Evolutionary conservation across 2,113 vertebrate genomes (phyloP).

Genomic region (Vireo altiloquus): DNA sequence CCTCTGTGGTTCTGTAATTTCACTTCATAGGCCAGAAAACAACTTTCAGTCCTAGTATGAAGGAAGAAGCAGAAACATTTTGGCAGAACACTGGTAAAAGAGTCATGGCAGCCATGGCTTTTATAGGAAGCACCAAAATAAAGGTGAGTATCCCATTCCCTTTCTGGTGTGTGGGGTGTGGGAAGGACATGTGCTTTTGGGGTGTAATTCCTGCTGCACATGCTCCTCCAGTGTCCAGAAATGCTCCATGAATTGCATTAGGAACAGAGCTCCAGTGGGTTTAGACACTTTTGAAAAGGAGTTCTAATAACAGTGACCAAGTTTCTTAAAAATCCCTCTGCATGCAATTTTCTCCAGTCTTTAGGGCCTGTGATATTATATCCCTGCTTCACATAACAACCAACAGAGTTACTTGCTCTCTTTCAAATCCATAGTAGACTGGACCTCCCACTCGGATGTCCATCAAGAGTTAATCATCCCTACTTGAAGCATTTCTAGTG

Average conservation of each 20-base stretch:
- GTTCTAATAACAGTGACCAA: background rate
- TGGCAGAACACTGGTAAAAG: slow-evolving; percentile 62
- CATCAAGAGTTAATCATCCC: background rate
- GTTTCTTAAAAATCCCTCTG: background rate
- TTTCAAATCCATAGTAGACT: background rate
- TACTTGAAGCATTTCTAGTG: background rate
- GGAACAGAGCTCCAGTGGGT: background rate
- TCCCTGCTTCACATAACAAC: background rate
- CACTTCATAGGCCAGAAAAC: slow-evolving; percentile 64
- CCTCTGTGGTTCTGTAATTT: slow-evolving; percentile 28
- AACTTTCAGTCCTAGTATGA: slow-evolving; percentile 37
- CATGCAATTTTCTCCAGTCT: background rate
- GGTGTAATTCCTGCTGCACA: background rate
- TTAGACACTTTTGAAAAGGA: background rate
- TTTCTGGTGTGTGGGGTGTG: background rate
- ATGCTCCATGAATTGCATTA: background rate
- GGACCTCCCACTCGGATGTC: background rate
- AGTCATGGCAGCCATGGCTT: slow-evolving; percentile 73
- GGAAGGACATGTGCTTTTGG: background rate
- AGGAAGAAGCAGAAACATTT: slow-evolving; percentile 56
- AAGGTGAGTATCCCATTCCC: slow-evolving; percentile 59
- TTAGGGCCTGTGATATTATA: background rate
- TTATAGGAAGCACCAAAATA: slow-evolving; percentile 77
- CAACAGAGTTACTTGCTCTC: background rate
- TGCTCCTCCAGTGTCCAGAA: background rate